These are phyloP conservation scores for Pluvianellus socialis DNA, from an alignment of 2,113 vertebrate genomes.

Conservation along the genomic window DNA sequence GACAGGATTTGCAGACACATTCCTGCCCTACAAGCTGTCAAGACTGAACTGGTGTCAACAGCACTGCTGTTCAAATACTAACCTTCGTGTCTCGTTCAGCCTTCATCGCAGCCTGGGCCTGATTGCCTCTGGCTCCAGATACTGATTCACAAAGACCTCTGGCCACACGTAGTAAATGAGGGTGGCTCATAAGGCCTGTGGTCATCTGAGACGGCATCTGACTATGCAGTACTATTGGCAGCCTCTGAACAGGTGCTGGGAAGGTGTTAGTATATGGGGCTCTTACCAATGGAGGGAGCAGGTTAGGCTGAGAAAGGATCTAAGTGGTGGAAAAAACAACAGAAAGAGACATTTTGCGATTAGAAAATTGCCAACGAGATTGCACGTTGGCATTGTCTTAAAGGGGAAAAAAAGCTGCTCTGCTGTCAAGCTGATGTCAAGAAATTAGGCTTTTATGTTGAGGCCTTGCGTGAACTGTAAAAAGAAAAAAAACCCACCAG, in stretches of 20 bases:
- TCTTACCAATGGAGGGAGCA: constrained; percentile 93
- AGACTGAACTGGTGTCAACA: constrained; percentile 61
- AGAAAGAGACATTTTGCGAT: constrained; percentile 75
- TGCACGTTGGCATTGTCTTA: constrained; percentile 52
- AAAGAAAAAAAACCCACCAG: not conserved
- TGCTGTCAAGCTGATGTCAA: not conserved
- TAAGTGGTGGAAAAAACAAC: constrained; percentile 80
- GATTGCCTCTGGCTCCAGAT: constrained; percentile 85
- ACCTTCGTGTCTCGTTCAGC: constrained; percentile 95
- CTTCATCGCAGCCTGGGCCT: constrained; percentile 86
- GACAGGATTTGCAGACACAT: constrained; percentile 48
- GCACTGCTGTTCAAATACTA: constrained; percentile 52
- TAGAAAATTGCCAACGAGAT: constrained; percentile 66
- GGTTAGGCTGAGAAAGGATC: constrained; percentile 96
- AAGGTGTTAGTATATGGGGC: constrained; percentile 92
- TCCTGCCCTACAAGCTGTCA: constrained; percentile 62
- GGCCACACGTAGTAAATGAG: constrained; percentile 84
- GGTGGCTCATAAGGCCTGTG: constrained; percentile 93
- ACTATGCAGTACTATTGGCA: constrained; percentile 84
- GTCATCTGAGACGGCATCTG: constrained; percentile 88
- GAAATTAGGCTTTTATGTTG: not conserved
- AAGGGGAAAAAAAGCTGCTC: constrained; percentile 35
- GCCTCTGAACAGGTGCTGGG: constrained; percentile 90
- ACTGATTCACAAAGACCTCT: constrained; percentile 86
- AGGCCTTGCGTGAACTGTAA: not conserved